A percentile compares a stretch with the other conserved stretches of the same genome.
These are phyloP conservation scores for Macrobrachium nipponense DNA, from an alignment of 1,140 invertebrate species.

Conservation along the genomic window DNA sequence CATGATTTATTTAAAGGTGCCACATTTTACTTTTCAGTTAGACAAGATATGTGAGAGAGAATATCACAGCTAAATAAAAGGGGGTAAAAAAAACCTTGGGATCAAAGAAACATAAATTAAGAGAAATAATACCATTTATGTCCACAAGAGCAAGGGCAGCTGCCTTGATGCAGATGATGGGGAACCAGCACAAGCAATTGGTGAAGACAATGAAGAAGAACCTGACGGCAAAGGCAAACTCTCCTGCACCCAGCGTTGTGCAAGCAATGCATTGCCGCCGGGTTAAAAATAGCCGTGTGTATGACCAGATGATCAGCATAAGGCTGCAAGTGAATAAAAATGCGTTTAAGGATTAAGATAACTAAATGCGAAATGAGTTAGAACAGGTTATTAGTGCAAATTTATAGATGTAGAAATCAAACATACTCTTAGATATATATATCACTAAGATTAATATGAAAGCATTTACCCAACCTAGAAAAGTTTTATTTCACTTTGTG, in stretches of 20 bases:
- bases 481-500: too few relatives aligned
- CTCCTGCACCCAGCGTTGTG: constrained; percentile 73
- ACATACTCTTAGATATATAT: too few relatives aligned
- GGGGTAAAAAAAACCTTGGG: too few relatives aligned
- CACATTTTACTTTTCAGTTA: too few relatives aligned
- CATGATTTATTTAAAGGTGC: too few relatives aligned
- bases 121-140: constrained; percentile 69
- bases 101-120: not conserved
- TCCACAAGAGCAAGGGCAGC: constrained; percentile 73
- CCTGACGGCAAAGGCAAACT: constrained; percentile 78
- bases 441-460: too few relatives aligned
- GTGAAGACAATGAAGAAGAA: constrained; percentile 83
- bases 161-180: constrained; percentile 79
- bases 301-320: constrained; percentile 75
- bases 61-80: not conserved
- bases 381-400: too few relatives aligned
- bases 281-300: constrained; percentile 76
- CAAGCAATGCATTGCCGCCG: constrained; percentile 75
- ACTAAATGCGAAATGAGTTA: too few relatives aligned
- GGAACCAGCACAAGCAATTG: constrained; percentile 80
- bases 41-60: not conserved
- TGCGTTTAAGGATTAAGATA: too few relatives aligned
- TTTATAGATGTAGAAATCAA: too few relatives aligned
- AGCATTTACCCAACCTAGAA: too few relatives aligned
- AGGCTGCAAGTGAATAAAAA: constrained; percentile 69